Evolutionary conservation across 2,113 vertebrate genomes (phyloP).

Genomic region (Ictidomys tridecemlineatus): DNA sequence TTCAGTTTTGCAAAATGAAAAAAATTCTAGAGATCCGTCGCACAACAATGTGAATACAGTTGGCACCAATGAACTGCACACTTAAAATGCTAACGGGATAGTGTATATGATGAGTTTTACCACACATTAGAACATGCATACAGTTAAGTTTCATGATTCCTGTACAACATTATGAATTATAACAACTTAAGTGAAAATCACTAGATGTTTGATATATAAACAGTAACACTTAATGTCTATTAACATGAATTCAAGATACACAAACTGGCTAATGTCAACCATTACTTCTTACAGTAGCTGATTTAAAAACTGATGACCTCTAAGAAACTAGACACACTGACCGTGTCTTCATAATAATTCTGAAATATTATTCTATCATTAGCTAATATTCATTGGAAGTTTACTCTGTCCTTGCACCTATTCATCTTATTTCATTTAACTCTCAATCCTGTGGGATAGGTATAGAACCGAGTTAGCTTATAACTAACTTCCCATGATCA

Average conservation of each 20-base stretch:
- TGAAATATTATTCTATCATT: not conserved
- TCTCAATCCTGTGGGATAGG: not conserved
- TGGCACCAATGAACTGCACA: not conserved
- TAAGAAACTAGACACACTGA: not conserved
- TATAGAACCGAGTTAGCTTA: too few species aligned
- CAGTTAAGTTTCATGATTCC: not conserved
- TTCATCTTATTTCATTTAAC: slow-evolving; percentile 11
- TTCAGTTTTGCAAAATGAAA: not conserved
- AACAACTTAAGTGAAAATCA: not conserved
- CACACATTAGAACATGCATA: not conserved
- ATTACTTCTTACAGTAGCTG: not conserved
- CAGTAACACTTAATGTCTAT: not conserved
- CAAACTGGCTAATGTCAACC: not conserved
- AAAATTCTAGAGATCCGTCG: not conserved
- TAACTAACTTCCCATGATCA: not conserved
- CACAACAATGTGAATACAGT: not conserved
- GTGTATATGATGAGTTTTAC: not conserved
- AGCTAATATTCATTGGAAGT: not conserved
- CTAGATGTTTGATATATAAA: slow-evolving; percentile 2
- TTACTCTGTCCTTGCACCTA: not conserved
- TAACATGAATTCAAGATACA: not conserved
- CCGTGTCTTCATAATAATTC: not conserved
- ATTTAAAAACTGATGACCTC: not conserved
- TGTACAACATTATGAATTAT: not conserved
- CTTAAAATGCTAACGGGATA: not conserved